Evolutionary conservation across 2,797 vertebrate species (phyloP).

Genomic region (Thalassophryne amazonica): DNA sequence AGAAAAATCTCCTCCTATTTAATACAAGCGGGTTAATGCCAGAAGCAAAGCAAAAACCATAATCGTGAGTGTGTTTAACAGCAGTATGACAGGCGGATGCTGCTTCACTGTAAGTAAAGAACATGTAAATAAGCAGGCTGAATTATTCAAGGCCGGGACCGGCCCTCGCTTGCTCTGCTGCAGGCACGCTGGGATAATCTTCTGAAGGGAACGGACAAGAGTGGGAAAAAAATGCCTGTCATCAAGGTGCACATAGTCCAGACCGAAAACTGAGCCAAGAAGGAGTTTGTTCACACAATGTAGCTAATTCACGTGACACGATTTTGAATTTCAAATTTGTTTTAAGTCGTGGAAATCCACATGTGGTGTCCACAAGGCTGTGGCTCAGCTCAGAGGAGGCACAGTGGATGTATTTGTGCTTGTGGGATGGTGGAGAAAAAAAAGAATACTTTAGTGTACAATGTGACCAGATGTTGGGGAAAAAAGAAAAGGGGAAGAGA

Average conservation of each 20-base stretch:
- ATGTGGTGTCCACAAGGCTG: neutral
- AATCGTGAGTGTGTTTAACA: conserved; percentile 61
- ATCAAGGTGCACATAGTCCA: conserved; percentile 27
- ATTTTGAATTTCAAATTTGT: conserved; percentile 4
- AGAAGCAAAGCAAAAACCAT: conserved; percentile 53
- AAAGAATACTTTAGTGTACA: neutral
- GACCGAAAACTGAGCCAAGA: neutral
- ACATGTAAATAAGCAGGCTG: conserved; percentile 61
- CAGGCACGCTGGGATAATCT: conserved; percentile 45
- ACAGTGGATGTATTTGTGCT: neutral
- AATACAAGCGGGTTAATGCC: conserved; percentile 51
- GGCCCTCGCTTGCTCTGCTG: conserved; percentile 32
- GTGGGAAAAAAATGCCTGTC: neutral
- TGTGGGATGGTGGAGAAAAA: neutral
- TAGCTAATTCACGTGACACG: neutral
- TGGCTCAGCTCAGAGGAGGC: neutral
- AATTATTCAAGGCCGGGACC: conserved; percentile 56
- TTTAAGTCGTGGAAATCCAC: neutral
- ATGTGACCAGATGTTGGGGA: neutral
- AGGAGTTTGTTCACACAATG: neutral
- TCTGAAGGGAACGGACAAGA: neutral
- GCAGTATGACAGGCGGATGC: conserved; percentile 59
- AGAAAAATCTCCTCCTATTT: conserved; percentile 40
- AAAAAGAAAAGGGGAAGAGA: neutral
- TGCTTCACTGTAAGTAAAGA: conserved; percentile 66